Percentiles rank a stretch among this genome's conserved stretches.
Conservation (phyloP, 1,140 invertebrate genomes). For the Orius insidiosus region DNA sequence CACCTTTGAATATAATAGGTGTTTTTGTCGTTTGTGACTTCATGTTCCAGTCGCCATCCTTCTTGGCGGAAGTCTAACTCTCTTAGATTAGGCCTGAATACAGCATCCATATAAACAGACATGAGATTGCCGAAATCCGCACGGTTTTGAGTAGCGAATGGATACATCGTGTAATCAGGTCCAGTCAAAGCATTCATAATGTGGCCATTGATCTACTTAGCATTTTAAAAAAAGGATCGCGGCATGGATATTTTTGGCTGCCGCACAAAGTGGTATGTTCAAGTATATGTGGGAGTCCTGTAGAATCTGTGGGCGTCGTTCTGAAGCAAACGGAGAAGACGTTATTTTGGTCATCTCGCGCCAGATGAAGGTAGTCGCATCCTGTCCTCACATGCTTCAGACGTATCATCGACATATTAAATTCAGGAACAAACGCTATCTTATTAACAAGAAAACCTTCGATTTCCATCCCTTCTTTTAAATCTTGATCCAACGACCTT, state of each 20-base stretch:
- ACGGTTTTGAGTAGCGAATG: slow-evolving; percentile 81
- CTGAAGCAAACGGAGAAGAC: slow-evolving; percentile 79
- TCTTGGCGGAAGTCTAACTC: slow-evolving; percentile 81
- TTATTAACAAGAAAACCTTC: slow-evolving; percentile 21
- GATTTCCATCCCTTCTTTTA: slow-evolving; percentile 13
- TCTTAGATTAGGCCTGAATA: slow-evolving; percentile 58
- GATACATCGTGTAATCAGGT: slow-evolving; percentile 88
- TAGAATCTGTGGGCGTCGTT: slow-evolving; percentile 76
- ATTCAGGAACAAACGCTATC: slow-evolving; percentile 39
- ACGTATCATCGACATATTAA: slow-evolving; percentile 57
- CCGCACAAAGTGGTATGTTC: slow-evolving; percentile 86
- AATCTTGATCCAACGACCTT: slow-evolving; percentile 2
- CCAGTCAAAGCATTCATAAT: slow-evolving; percentile 94
- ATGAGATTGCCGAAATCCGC: slow-evolving; percentile 71
- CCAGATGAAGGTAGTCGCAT: slow-evolving; percentile 76
- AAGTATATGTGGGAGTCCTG: slow-evolving; percentile 80
- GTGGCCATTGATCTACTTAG: slow-evolving; percentile 71
- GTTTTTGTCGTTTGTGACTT: slow-evolving; percentile 48
- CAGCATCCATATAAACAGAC: slow-evolving; percentile 78
- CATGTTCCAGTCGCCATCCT: slow-evolving; percentile 83
- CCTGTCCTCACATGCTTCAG: slow-evolving; percentile 65
- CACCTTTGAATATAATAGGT: slow-evolving; percentile 80
- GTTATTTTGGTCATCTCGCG: slow-evolving; percentile 77
- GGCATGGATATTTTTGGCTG: slow-evolving; percentile 64
- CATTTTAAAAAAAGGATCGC: slow-evolving; percentile 98